Evolutionary conservation across 2,113 vertebrate species (phyloP).

Genomic region (Trematocara stigmaticum): DNA sequence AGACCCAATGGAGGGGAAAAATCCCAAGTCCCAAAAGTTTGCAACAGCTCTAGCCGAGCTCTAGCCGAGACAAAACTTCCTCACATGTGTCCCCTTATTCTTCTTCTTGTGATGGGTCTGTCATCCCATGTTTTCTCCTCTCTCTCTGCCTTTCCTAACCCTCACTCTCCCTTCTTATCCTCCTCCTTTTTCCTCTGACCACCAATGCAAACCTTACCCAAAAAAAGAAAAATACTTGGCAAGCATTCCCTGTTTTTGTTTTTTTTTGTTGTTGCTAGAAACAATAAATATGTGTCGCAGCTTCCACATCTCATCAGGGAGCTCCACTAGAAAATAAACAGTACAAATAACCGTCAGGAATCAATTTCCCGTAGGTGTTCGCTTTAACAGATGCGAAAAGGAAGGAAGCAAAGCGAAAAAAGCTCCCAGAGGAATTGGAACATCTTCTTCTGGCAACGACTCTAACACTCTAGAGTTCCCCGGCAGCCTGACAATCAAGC

Average conservation of each 20-base stretch:
- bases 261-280: background rate
- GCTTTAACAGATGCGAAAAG: background rate
- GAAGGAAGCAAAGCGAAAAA: background rate
- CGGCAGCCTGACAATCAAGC: background rate
- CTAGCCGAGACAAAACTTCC: slow-evolving; percentile 14
- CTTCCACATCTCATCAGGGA: background rate
- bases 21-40: slow-evolving; percentile 53
- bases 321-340: slow-evolving; percentile 9
- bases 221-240: background rate
- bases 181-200: background rate
- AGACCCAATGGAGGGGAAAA: slow-evolving; percentile 55
- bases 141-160: background rate
- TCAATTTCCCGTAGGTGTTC: slow-evolving; percentile 7
- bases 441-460: background rate
- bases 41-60: slow-evolving; percentile 31
- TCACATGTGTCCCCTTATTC: background rate
- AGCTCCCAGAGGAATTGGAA: background rate
- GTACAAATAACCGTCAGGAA: slow-evolving; percentile 27
- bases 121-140: slow-evolving; percentile 22
- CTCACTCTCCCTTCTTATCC: background rate
- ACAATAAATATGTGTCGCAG: background rate
- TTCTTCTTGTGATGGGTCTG: background rate
- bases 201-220: background rate
- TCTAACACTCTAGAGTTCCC: background rate
- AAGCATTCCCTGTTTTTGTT: background rate